Evolutionary conservation across 2,797 vertebrate genomes (phyloP), one percentile per base, ranked within the genome.

Genomic region (Lagothrix lagotricha): DNA sequence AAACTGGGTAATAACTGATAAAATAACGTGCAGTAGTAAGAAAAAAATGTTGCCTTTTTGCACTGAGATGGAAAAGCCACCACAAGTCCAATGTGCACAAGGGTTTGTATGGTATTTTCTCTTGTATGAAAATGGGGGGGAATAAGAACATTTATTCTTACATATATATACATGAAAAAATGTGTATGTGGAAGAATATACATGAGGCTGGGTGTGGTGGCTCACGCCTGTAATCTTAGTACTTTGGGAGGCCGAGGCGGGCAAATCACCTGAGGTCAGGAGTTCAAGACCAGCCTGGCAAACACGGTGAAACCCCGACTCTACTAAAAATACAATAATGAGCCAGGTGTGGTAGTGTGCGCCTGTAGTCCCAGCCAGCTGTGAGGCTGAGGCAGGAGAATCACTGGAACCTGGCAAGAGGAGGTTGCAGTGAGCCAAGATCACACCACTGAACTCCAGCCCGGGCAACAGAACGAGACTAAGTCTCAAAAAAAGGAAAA

Each of bases 131-230:
- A 87, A 82, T 50, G 20, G 90, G 54, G 57, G 64, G 90, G 10
- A 80, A 76, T 58, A 72, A 50, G 13, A 82, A 36, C 83, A 76
- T 52, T 94, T 80, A 70, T 64, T 64, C 61, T 83, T 24, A 85
- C 5, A 48, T n/a, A 17, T 41, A 50, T 5, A 87, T 41, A 8
- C 14, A 82, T 70, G 19, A 67, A 58, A 64, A 89, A 81, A 85
- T 41, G 10, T 67, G 4, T 79, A 50, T 52, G 33, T 79, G 48
- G 73, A 83, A 95, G 33, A 82, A 90, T 39, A 90, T n/a, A 93
- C 1, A 52, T 67, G 46, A 64, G 61, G 61, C 30, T 17, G 0
- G 33, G 15, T 17, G 33, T 17, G 0, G 15, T n/a, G 15, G 30
- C 30, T 67, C 33, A n/a, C n/a, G 15, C 30, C 61, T 67, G 30